These are phyloP conservation scores for Coecobrya sp. DNA, from an alignment of 2,888 invertebrate genomes.

Conservation along the genomic window DNA sequence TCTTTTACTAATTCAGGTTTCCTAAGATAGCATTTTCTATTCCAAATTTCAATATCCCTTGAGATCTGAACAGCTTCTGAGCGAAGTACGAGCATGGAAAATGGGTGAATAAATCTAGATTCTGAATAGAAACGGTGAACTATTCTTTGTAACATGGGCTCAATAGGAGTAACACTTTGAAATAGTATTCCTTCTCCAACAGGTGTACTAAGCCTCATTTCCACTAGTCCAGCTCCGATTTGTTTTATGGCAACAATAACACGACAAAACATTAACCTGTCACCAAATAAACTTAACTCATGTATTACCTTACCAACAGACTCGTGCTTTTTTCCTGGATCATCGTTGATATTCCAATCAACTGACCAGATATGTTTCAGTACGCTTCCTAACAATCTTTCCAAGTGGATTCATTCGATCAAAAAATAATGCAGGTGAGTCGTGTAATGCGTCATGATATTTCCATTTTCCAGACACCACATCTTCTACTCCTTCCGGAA, in stretches of 20 bases:
- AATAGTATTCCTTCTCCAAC: conserved; percentile 89
- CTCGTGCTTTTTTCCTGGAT: conserved; percentile 54
- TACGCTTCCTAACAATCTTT: too few species aligned
- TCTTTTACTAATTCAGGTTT: too few species aligned
- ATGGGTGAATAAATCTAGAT: conserved; percentile 89
- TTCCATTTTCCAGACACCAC: conserved; percentile 89
- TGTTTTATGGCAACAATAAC: conserved; percentile 78
- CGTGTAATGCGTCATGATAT: conserved; percentile 94
- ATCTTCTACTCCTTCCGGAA: conserved; percentile 89
- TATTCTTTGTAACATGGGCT: conserved; percentile 92
- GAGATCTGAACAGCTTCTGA: conserved; percentile 93
- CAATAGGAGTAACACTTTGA: conserved; percentile 93
- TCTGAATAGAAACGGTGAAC: conserved; percentile 93
- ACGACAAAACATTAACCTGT: not conserved
- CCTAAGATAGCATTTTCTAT: conserved; percentile 92
- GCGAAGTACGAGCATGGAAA: conserved; percentile 91
- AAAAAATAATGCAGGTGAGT: conserved; percentile 93
- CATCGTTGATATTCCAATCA: conserved; percentile 41
- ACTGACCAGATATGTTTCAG: conserved; percentile 64
- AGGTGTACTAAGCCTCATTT: conserved; percentile 88
- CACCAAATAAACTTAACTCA: not conserved
- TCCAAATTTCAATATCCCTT: conserved; percentile 95
- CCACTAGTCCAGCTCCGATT: conserved; percentile 88
- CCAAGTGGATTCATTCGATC: too few species aligned
- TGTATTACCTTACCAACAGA: conserved; percentile 41